phyloP scores from a whole-genome alignment of 2,888 invertebrate species.

The Bursaphelenchus okinawaensis region DNA sequence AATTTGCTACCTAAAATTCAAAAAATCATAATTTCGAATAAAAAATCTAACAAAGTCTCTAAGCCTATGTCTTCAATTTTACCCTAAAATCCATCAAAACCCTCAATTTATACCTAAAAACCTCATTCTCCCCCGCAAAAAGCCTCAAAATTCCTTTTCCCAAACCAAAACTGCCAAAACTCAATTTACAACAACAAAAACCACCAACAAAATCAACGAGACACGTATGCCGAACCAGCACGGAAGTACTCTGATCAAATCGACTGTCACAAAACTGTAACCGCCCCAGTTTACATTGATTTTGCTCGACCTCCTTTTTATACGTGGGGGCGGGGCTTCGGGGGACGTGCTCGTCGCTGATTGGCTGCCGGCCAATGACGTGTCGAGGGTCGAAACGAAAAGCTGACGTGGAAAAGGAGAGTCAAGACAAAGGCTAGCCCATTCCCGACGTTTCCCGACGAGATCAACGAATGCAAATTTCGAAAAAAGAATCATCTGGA shows the following conservation, averaged over 20 bases:
- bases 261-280: too few species aligned
- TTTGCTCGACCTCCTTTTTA: slow-evolving; percentile 19
- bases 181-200: too few species aligned
- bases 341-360: slow-evolving; percentile 25
- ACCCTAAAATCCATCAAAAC: too few species aligned
- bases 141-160: too few species aligned
- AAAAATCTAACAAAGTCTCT: too few species aligned
- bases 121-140: too few species aligned
- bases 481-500: not conserved
- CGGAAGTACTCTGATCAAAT: too few species aligned
- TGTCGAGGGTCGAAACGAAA: slow-evolving; percentile 4
- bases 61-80: too few species aligned
- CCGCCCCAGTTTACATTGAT: not conserved
- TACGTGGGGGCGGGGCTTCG: slow-evolving; percentile 20
- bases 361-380: slow-evolving; percentile 21
- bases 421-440: not conserved
- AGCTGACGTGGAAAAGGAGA: slow-evolving; percentile 10
- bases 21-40: too few species aligned
- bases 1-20: too few species aligned
- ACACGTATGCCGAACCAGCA: not conserved
- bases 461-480: not conserved
- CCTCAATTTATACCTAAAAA: too few species aligned
- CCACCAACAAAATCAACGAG: not conserved
- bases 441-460: not conserved
- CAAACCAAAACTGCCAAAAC: too few species aligned